These are phyloP conservation scores for Alloscopus bannaensis DNA, from an alignment of 2,888 invertebrate genomes.

Conservation along the genomic window DNA sequence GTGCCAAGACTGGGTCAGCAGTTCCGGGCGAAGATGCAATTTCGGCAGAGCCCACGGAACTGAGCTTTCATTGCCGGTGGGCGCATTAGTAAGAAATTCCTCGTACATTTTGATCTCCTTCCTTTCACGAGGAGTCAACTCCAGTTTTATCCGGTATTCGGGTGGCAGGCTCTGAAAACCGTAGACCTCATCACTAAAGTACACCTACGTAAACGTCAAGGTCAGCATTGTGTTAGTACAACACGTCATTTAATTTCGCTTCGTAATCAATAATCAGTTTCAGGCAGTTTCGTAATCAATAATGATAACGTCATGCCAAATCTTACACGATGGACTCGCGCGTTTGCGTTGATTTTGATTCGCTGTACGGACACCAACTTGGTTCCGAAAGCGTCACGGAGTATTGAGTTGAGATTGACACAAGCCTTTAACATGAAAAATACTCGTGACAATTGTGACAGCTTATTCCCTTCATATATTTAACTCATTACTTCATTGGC, in stretches of 20 bases:
- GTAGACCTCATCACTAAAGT: constrained; percentile 45
- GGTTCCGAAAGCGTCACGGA: constrained; percentile 34
- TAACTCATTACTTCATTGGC: too few species aligned
- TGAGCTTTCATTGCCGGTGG: neutral
- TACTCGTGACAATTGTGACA: constrained; percentile 18
- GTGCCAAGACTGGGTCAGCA: neutral
- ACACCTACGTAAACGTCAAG: constrained; percentile 41
- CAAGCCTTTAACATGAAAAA: constrained; percentile 50
- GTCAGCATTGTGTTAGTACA: neutral
- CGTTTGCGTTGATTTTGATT: constrained; percentile 52
- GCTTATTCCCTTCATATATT: neutral
- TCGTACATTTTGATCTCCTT: constrained; percentile 38
- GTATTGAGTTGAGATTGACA: constrained; percentile 39
- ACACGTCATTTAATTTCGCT: too few species aligned
- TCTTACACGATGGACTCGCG: constrained; percentile 49
- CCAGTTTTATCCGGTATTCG: constrained; percentile 48
- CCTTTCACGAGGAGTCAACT: constrained; percentile 35
- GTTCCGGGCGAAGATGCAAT: neutral
- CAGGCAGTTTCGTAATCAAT: too few species aligned
- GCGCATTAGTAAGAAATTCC: constrained; percentile 29
- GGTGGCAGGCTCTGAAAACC: constrained; percentile 37
- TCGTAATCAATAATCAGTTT: too few species aligned
- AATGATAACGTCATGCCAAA: too few species aligned
- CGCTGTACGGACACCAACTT: constrained; percentile 25
- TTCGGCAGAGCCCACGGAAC: constrained; percentile 34